These are phyloP conservation scores for Pseudomyrmex dendroicus DNA, from an alignment of 1,140 invertebrate species.

Conservation along the genomic window DNA sequence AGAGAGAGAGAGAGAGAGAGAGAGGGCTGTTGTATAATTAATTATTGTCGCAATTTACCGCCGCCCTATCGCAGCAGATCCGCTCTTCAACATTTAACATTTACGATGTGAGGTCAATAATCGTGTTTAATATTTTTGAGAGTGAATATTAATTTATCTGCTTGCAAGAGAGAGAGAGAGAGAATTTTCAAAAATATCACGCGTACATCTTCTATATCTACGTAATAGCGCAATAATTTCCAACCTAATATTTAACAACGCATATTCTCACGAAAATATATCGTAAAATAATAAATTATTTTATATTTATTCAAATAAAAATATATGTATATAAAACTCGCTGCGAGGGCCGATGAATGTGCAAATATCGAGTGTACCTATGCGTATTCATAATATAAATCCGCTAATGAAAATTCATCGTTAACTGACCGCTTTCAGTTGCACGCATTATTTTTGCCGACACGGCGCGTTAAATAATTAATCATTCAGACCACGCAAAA, in stretches of 20 bases:
- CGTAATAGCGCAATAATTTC: slow-evolving; percentile 17
- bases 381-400: slow-evolving; percentile 9
- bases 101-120: slow-evolving; percentile 4
- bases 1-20: not conserved
- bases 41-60: slow-evolving; percentile 17
- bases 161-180: not conserved
- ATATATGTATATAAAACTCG: not conserved
- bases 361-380: slow-evolving; percentile 27
- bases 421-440: slow-evolving; percentile 48
- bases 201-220: not conserved
- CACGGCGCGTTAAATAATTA: slow-evolving; percentile 58
- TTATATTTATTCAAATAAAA: slow-evolving; percentile 43
- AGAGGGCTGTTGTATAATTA: slow-evolving; percentile 22
- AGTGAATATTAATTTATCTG: slow-evolving; percentile 1
- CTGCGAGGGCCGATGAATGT: slow-evolving; percentile 23
- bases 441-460: slow-evolving; percentile 62
- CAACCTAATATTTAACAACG: slow-evolving; percentile 26
- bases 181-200: slow-evolving; percentile 16
- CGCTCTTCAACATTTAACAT: not conserved
- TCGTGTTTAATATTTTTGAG: slow-evolving; percentile 6
- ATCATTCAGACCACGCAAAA: slow-evolving; percentile 44
- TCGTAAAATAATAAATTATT: slow-evolving; percentile 32
- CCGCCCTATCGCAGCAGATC: not conserved
- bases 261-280: slow-evolving; percentile 20
- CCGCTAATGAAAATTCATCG: slow-evolving; percentile 51